Evolutionary conservation across 2,888 invertebrate species (phyloP).

Genomic region (Cephus spinipes): DNA sequence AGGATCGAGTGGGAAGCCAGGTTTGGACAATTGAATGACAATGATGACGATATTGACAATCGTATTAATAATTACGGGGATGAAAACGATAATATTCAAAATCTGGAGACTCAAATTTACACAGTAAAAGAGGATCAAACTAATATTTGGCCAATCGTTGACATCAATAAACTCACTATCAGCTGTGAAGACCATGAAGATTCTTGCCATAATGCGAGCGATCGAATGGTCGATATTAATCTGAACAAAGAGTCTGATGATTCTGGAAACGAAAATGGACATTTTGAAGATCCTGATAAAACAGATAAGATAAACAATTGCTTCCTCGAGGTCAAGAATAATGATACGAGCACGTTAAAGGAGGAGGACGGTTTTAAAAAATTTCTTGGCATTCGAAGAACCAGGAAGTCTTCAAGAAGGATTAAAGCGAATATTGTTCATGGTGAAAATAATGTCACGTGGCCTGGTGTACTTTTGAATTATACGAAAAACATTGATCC

Average conservation of each 20-base stretch:
- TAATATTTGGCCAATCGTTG: slow-evolving; percentile 42
- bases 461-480: slow-evolving; percentile 44
- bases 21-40: neutral
- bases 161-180: slow-evolving; percentile 36
- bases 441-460: slow-evolving; percentile 32
- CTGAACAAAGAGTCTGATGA: neutral
- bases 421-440: neutral
- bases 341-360: neutral
- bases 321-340: neutral
- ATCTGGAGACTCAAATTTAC: neutral
- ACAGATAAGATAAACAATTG: neutral
- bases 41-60: neutral
- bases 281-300: neutral
- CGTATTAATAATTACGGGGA: neutral
- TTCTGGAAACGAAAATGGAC: neutral
- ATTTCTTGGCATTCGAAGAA: slow-evolving; percentile 24
- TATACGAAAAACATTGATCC: slow-evolving; percentile 42
- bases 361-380: slow-evolving; percentile 6
- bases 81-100: neutral
- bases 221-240: neutral
- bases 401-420: slow-evolving; percentile 13
- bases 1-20: slow-evolving; percentile 35
- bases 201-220: neutral
- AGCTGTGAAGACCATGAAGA: neutral
- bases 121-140: neutral